Percentiles rank a stretch among this genome's conserved stretches.
Conservation (phyloP, 2,113 vertebrate species). For the Agapornis roseicollis region DNA sequence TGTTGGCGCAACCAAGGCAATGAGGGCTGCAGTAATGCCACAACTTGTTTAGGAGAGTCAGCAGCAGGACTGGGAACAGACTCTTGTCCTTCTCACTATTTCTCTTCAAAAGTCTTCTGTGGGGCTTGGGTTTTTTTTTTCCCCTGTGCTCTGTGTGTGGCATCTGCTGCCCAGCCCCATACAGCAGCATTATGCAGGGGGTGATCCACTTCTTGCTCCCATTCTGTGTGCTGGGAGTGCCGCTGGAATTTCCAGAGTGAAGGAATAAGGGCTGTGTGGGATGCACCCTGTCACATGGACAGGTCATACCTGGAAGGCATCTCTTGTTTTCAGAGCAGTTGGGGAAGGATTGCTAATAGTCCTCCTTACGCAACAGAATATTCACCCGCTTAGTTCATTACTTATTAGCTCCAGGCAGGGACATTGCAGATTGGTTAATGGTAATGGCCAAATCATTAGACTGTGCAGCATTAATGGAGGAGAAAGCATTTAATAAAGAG, state of each 20-base stretch:
- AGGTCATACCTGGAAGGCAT: conserved; percentile 65
- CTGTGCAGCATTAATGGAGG: conserved; percentile 57
- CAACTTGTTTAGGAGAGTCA: neutral
- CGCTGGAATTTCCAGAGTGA: conserved; percentile 4
- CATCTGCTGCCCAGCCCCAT: rapidly evolving
- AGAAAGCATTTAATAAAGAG: conserved; percentile 69
- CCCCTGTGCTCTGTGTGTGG: neutral
- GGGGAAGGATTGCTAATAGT: conserved; percentile 65
- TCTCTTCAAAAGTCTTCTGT: neutral
- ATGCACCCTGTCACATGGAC: conserved; percentile 8
- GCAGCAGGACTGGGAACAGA: neutral
- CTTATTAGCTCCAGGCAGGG: conserved; percentile 71
- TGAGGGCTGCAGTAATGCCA: neutral
- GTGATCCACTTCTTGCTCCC: neutral
- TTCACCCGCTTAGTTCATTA: conserved; percentile 71
- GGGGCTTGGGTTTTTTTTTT: neutral
- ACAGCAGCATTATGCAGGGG: neutral
- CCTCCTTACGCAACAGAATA: conserved; percentile 65
- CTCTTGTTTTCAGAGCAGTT: conserved; percentile 63
- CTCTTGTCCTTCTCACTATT: neutral
- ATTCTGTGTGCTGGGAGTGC: neutral
- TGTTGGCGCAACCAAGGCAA: neutral
- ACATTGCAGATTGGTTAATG: conserved; percentile 65
- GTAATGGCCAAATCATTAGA: conserved; percentile 63
- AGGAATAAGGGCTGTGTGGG: neutral